Percentiles rank a stretch among this genome's conserved stretches.
Conservation (phyloP, 2,797 vertebrate species). For the Gambelia wislizenii region DNA sequence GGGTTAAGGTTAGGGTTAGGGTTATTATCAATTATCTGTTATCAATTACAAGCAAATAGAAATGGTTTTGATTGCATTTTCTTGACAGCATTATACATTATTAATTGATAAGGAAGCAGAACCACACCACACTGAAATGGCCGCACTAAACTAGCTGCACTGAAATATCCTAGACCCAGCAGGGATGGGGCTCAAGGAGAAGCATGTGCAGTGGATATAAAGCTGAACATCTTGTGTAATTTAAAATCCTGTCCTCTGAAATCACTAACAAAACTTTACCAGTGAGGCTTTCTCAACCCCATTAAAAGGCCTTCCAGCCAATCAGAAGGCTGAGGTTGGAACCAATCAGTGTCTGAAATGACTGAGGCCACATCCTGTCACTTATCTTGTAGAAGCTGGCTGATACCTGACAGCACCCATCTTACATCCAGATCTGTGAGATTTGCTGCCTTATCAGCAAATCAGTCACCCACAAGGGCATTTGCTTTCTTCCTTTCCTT, state of each 20-base stretch:
- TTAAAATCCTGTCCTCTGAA: background rate
- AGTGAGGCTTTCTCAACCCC: background rate
- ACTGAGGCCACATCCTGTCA: background rate
- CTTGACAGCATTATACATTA: too few species aligned
- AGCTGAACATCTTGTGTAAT: background rate
- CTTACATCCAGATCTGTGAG: background rate
- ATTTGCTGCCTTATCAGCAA: conserved; percentile 36
- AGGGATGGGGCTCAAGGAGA: too few species aligned
- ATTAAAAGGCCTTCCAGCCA: background rate
- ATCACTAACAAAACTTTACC: background rate
- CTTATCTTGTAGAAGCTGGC: background rate
- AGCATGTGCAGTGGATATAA: background rate
- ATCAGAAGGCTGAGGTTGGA: background rate
- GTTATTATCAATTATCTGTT: too few species aligned
- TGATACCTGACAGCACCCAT: background rate
- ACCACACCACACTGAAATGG: too few species aligned
- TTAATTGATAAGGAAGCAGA: too few species aligned
- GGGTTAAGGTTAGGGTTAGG: too few species aligned
- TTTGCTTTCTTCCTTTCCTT: conserved; percentile 55
- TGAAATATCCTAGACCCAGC: too few species aligned
- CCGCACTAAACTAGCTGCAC: too few species aligned
- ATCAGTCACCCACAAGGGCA: conserved; percentile 36
- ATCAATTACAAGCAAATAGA: too few species aligned
- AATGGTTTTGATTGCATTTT: too few species aligned
- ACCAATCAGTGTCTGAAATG: background rate